A percentile compares a stretch with the other conserved stretches of the same genome.
Conservation (phyloP, 1,140 invertebrate species). For the Vanessa atalanta region DNA sequence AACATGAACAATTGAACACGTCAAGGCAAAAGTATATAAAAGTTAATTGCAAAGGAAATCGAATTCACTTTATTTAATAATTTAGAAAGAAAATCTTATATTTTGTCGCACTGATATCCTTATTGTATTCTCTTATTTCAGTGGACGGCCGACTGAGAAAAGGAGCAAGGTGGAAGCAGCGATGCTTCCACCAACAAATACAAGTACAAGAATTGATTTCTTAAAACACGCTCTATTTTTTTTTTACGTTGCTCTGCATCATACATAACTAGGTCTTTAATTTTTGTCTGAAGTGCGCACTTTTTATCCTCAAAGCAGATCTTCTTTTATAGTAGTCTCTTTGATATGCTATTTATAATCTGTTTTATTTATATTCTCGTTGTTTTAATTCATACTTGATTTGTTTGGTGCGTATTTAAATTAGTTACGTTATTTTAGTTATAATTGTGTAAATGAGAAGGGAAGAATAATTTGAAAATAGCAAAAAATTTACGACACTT, state of each 20-base stretch:
- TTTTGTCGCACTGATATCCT: neutral
- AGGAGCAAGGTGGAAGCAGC: slow-evolving; percentile 42
- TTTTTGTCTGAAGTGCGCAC: neutral
- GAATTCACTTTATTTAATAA: too few relatives aligned
- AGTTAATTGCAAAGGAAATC: too few relatives aligned
- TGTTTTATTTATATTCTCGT: neutral
- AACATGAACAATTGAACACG: too few relatives aligned
- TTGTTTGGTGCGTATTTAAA: neutral
- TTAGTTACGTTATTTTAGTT: too few relatives aligned
- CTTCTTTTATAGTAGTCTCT: neutral
- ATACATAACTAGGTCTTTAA: neutral
- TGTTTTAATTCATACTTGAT: neutral
- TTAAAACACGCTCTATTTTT: neutral
- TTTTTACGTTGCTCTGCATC: neutral
- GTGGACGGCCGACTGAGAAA: slow-evolving; percentile 63
- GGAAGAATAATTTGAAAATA: neutral
- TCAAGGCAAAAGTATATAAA: too few relatives aligned
- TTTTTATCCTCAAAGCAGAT: neutral
- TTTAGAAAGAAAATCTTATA: neutral
- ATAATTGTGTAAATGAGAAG: too few relatives aligned
- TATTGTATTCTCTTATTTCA: slow-evolving; percentile 37
- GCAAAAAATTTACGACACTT: neutral
- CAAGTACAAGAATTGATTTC: slow-evolving; percentile 56
- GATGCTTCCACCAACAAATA: slow-evolving; percentile 42
- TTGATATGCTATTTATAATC: neutral